A percentile compares a stretch with the other conserved stretches of the same genome.
Conservation (phyloP, 2,113 vertebrate genomes). For the Eolophus roseicapilla region DNA sequence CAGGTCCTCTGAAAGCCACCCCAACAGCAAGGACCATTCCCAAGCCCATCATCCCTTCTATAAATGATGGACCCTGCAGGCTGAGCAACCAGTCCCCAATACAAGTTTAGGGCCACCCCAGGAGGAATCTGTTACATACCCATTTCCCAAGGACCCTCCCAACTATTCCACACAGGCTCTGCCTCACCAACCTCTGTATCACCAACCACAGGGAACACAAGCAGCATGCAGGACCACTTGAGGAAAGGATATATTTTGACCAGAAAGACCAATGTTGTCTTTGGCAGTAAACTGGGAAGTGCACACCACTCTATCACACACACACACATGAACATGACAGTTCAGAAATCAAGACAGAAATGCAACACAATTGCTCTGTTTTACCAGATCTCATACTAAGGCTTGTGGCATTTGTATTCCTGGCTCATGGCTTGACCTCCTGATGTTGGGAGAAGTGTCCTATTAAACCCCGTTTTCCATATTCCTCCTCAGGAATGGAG, state of each 20-base stretch:
- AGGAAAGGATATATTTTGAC: neutral
- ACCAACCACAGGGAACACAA: neutral
- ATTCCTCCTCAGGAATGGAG: neutral
- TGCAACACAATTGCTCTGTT: neutral
- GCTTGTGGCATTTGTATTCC: neutral
- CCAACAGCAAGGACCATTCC: neutral
- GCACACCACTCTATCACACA: neutral
- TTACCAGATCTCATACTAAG: neutral
- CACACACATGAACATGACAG: accelerated
- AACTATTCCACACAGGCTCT: neutral
- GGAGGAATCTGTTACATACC: neutral
- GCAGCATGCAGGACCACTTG: neutral
- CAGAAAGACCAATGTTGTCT: neutral
- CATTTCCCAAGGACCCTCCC: neutral
- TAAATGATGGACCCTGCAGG: neutral
- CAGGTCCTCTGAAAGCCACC: neutral
- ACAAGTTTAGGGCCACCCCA: neutral
- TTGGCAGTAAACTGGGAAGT: neutral
- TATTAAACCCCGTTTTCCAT: neutral
- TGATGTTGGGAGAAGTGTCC: neutral
- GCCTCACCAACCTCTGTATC: neutral
- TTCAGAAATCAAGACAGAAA: neutral
- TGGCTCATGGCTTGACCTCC: neutral
- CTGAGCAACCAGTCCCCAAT: neutral
- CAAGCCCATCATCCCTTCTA: neutral